Conservation (phyloP, 2,888 invertebrate genomes). For the Crossocerus cetratus region DNA sequence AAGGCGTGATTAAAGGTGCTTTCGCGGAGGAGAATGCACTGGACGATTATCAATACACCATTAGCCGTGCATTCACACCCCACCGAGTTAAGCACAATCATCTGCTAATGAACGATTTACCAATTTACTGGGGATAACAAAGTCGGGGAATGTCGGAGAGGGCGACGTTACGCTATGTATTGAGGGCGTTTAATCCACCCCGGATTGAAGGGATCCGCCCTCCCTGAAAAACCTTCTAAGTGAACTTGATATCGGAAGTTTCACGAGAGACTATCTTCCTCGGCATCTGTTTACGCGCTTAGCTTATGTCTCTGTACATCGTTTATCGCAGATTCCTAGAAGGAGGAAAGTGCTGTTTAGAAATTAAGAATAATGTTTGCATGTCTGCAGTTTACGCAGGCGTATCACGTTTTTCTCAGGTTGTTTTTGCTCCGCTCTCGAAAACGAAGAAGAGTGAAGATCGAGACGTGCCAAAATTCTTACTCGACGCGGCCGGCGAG, state of each 20-base stretch:
- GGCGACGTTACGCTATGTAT: no score
- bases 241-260: no score
- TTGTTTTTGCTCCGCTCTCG: no score
- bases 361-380: no score
- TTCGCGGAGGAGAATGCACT: conserved; percentile 20
- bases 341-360: no score
- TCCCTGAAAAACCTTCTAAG: no score
- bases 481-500: neutral
- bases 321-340: neutral
- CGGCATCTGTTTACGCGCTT: no score
- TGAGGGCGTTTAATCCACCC: no score
- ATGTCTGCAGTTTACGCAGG: no score
- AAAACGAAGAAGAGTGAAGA: neutral
- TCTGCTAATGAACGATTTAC: conserved; percentile 45
- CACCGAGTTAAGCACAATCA: conserved; percentile 13
- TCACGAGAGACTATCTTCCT: no score
- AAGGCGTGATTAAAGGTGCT: conserved; percentile 46
- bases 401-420: no score
- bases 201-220: no score
- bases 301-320: conserved; percentile 17
- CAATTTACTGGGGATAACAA: conserved; percentile 20
- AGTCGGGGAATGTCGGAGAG: neutral
- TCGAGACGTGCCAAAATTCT: neutral
- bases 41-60: conserved; percentile 44
- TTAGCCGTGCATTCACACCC: conserved; percentile 19